Percentiles rank a stretch among this genome's conserved stretches.
Conservation (phyloP, 2,113 vertebrate genomes). For the Bubo scandiacus region DNA sequence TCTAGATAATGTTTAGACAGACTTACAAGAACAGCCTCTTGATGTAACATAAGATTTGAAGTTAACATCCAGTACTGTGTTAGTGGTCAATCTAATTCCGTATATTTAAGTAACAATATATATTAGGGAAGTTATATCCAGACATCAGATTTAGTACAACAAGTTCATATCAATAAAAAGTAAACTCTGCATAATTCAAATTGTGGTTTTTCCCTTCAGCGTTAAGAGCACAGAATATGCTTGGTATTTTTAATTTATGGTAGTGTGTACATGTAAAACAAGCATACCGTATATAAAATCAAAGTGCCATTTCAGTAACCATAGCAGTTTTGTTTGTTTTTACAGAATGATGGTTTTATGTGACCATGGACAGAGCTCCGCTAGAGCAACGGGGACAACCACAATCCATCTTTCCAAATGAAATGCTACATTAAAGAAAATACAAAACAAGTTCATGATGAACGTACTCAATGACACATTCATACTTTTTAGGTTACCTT, state of each 20-base stretch:
- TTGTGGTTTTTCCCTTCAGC: constrained; percentile 80
- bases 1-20: constrained; percentile 77
- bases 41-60: constrained; percentile 52
- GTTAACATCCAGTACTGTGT: constrained; percentile 70
- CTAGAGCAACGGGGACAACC: constrained; percentile 40
- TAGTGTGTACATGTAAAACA: constrained; percentile 71
- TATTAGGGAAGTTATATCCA: constrained; percentile 71
- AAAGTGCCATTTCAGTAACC: constrained; percentile 74
- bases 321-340: constrained; percentile 41
- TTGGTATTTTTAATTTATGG: constrained; percentile 67
- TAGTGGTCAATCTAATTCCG: constrained; percentile 76
- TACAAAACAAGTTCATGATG: background rate
- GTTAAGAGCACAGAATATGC: constrained; percentile 67
- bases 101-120: constrained; percentile 69
- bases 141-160: constrained; percentile 72
- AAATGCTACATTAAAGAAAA: constrained; percentile 61
- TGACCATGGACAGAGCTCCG: constrained; percentile 29
- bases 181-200: constrained; percentile 76
- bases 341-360: constrained; percentile 67
- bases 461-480: no score
- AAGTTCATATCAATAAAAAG: constrained; percentile 76
- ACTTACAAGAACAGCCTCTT: constrained; percentile 61
- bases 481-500: constrained; percentile 21
- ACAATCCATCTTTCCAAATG: constrained; percentile 41
- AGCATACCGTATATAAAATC: constrained; percentile 61